Conservation (phyloP, 2,113 vertebrate genomes). For the Eubucco bourcierii region DNA sequence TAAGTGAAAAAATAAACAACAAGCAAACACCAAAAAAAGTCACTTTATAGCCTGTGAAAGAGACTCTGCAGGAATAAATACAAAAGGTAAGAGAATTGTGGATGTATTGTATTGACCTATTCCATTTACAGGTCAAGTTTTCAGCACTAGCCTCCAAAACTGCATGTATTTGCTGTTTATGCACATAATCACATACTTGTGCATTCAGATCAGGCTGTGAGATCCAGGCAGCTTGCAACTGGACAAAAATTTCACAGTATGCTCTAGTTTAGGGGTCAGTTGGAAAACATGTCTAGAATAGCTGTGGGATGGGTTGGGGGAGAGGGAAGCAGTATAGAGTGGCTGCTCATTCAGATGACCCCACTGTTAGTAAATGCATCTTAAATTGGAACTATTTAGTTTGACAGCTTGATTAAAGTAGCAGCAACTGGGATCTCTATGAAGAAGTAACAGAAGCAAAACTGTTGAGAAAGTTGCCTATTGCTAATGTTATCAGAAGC, state of each 20-base stretch:
- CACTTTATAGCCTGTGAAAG: neutral
- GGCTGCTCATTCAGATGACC: neutral
- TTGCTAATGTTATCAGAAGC: neutral
- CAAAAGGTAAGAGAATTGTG: neutral
- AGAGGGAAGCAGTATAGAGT: neutral
- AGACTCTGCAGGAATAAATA: neutral
- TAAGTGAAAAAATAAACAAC: neutral
- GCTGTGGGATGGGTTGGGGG: rapidly evolving
- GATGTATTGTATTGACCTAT: slow-evolving; percentile 17
- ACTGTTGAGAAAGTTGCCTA: rapidly evolving
- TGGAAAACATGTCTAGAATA: neutral
- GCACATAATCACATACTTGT: neutral
- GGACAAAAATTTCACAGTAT: neutral
- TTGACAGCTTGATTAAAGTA: neutral
- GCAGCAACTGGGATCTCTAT: neutral
- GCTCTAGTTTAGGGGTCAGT: neutral
- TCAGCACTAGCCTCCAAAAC: neutral
- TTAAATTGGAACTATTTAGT: neutral
- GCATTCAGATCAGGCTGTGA: slow-evolving; percentile 10
- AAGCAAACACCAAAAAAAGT: neutral
- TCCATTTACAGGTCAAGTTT: slow-evolving; percentile 39
- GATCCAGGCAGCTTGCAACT: neutral
- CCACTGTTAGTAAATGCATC: neutral
- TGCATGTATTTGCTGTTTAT: slow-evolving; percentile 21
- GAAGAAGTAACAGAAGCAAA: neutral